Conservation (phyloP, 2,888 invertebrate genomes). For the Eupithecia pulchellata region DNA sequence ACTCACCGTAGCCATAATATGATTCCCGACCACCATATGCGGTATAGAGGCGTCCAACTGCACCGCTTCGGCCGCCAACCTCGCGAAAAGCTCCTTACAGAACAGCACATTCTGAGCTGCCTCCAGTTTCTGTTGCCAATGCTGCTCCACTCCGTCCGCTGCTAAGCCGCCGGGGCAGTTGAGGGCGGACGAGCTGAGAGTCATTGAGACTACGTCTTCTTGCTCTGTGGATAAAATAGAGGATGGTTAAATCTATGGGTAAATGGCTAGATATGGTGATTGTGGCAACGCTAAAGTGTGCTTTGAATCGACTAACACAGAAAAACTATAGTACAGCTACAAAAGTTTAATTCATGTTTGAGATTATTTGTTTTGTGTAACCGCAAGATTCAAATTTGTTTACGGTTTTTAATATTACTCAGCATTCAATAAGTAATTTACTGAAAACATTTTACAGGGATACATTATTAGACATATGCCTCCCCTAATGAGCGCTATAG, state of each 20-base stretch:
- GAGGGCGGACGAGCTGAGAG: constrained; percentile 91
- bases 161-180: constrained; percentile 87
- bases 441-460: no score
- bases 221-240: constrained; percentile 86
- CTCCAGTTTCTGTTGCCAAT: constrained; percentile 98
- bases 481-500: no score
- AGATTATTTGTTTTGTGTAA: no score
- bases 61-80: constrained; percentile 97
- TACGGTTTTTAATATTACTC: no score
- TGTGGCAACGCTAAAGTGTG: neutral
- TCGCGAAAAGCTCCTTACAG: constrained; percentile 97
- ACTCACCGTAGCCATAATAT: constrained; percentile 95
- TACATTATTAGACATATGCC: no score
- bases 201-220: constrained; percentile 94
- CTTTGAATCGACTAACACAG: no score
- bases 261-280: neutral
- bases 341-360: neutral
- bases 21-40: constrained; percentile 98
- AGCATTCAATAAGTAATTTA: no score
- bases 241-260: neutral
- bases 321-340: no score
- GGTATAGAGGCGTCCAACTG: constrained; percentile 97
- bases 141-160: constrained; percentile 88
- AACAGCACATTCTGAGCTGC: constrained; percentile 98
- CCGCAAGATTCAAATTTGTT: no score